Base-by-base conservation (phyloP, 2,888 invertebrate genomes). In the Pammene fasciana region DNA sequence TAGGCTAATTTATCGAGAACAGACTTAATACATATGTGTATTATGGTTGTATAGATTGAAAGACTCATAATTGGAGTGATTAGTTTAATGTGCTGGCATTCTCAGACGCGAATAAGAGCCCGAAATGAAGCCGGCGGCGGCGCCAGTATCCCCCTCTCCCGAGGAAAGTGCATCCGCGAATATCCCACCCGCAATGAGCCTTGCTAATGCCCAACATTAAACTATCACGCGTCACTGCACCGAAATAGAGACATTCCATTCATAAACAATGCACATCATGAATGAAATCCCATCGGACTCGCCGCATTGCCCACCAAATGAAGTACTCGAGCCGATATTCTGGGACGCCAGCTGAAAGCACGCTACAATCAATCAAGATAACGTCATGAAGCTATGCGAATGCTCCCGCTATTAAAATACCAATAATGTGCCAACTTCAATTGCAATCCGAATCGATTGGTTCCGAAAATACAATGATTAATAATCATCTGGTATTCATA, bases 331-430 rank as follows among this genome's bases (percentile, higher is more conserved):
- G 75, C n/a, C 74, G 75, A 76, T 83, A 83, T 82, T 86, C 82
- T 86, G 84, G 82, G 77, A 75, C 78, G 81, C 78, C 78, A 78
- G 79, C 81, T 81, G 79, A 79, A 83, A 84, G 82, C 82, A 80
- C 78, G 78, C 82, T 80, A 78, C 80, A 73, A 89, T 91, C 84
- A 86, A 87, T 89, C 87, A 88, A 88, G 89, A 91, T 89, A 90
- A 86, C 81, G 79, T 79, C 79, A 76, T 75, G 75, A 78, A 85
- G 87, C 83, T 86, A 90, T 90, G 89, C 86, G 86, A 86, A 90
- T 89, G 85, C 80, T 76, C 74, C 71, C 72, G 82, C 87, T 82
- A 89, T 90, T 88, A 86, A 89, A 87, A 90, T 90, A 73, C 88
- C 87, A 84, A 83, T 84, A 84, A 84, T 85, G 81, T 87, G 85